A percentile compares a stretch with the other conserved stretches of the same genome.
These are phyloP conservation scores for Eurois occulta DNA, from an alignment of 2,888 invertebrate species.

Conservation along the genomic window DNA sequence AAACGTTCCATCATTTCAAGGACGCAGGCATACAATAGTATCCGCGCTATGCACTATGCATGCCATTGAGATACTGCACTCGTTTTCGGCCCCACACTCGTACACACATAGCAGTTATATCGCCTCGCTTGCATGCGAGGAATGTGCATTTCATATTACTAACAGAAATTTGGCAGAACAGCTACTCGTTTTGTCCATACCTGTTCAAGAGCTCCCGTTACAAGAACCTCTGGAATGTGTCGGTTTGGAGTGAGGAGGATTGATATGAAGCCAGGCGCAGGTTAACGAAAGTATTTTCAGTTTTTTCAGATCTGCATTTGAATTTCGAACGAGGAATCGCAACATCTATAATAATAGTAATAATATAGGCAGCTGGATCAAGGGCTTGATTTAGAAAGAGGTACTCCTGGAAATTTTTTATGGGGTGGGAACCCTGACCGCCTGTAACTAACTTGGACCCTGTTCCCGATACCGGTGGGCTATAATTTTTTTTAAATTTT, in stretches of 20 bases:
- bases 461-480: too few species aligned
- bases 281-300: not conserved
- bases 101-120: conserved; percentile 25
- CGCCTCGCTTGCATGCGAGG: conserved; percentile 17
- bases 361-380: too few species aligned
- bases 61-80: conserved; percentile 16
- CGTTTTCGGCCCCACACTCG: not conserved
- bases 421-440: too few species aligned
- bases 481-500: too few species aligned
- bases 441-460: too few species aligned
- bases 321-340: conserved; percentile 5
- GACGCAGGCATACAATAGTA: not conserved
- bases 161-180: conserved; percentile 43
- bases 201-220: not conserved
- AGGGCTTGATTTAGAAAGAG: too few species aligned
- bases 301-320: conserved; percentile 2
- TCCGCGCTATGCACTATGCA: conserved; percentile 6
- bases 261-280: not conserved
- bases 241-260: not conserved
- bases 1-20: not conserved
- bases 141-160: conserved; percentile 49
- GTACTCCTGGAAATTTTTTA: too few species aligned
- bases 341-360: not conserved
- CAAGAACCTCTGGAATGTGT: conserved; percentile 21
- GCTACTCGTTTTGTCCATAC: conserved; percentile 13